These are phyloP conservation scores for Hemithea aestivaria DNA, from an alignment of 2,888 invertebrate species.

Conservation along the genomic window DNA sequence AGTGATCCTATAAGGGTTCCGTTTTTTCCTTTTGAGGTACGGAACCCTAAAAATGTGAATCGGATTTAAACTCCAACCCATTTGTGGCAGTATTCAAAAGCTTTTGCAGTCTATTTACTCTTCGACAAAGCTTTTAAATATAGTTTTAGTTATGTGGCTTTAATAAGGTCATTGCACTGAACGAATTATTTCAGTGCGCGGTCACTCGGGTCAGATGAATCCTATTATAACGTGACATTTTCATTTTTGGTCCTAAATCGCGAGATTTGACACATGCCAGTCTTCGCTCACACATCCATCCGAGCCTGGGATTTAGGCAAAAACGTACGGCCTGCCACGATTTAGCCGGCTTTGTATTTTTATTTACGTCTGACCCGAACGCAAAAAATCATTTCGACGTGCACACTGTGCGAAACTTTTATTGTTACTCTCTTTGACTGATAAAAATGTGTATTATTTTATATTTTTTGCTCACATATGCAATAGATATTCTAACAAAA, in stretches of 20 bases:
- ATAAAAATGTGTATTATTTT: constrained; percentile 12
- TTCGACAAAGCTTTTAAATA: too few species aligned
- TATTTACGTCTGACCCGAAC: constrained; percentile 30
- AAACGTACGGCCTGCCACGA: constrained; percentile 32
- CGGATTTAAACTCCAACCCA: too few species aligned
- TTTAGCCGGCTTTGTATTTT: constrained; percentile 40
- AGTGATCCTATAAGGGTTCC: too few species aligned
- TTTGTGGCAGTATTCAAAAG: too few species aligned
- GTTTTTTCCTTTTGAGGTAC: too few species aligned
- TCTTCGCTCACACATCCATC: constrained; percentile 39
- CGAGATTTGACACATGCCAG: constrained; percentile 51
- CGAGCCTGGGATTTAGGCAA: constrained; percentile 35
- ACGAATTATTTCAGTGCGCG: background rate
- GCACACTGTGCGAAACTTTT: constrained; percentile 12
- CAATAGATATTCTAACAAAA: constrained; percentile 8
- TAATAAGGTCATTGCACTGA: too few species aligned
- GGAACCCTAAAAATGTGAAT: too few species aligned
- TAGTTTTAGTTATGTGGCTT: too few species aligned
- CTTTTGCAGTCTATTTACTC: too few species aligned
- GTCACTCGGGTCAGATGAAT: too few species aligned
- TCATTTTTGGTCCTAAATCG: constrained; percentile 28
- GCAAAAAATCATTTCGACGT: constrained; percentile 21
- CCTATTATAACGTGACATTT: background rate
- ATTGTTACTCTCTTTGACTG: constrained; percentile 11
- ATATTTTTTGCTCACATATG: constrained; percentile 7